Evolutionary conservation across 35 echinoderm and acorn worm species (phyloP).

Genomic region (Heliocidaris erythrogramma): DNA sequence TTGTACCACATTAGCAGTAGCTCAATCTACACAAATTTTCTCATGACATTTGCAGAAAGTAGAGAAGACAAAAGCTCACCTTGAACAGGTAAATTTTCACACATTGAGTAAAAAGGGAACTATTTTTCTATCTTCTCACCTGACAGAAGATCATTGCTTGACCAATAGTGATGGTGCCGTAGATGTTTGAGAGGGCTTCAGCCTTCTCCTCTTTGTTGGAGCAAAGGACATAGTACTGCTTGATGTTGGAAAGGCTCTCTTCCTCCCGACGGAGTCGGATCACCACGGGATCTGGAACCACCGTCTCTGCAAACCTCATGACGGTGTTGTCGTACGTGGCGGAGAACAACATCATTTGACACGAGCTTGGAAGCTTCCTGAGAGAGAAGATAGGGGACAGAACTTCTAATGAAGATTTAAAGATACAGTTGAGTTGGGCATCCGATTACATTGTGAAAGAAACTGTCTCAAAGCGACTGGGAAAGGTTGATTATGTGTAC

Average conservation of each 20-base stretch:
- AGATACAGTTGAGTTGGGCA: too few relatives aligned
- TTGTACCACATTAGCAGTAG: too few relatives aligned
- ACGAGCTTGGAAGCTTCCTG: constrained; percentile 73
- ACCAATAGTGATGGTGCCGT: constrained; percentile 86
- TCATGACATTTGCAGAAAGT: too few relatives aligned
- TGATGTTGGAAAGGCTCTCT: constrained; percentile 93
- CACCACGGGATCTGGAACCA: constrained; percentile 78
- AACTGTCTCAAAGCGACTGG: too few relatives aligned
- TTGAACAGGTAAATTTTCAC: not conserved
- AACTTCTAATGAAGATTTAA: not conserved
- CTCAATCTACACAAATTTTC: too few relatives aligned
- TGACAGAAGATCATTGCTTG: constrained; percentile 99
- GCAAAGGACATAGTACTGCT: constrained; percentile 91
- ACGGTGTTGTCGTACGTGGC: constrained; percentile 97
- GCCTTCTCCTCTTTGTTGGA: constrained; percentile 83
- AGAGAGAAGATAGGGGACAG: not conserved
- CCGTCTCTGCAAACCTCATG: constrained; percentile 86
- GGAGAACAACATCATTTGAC: constrained; percentile 99
- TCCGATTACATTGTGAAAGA: too few relatives aligned
- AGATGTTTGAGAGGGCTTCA: constrained; percentile 91
- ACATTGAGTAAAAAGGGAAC: not conserved
- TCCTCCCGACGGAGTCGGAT: constrained; percentile 90
- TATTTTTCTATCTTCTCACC: constrained; percentile 42
- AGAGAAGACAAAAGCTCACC: too few relatives aligned
- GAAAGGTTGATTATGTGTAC: too few relatives aligned